Conservation (phyloP, 1,140 invertebrate genomes). For the Apis cerana region DNA sequence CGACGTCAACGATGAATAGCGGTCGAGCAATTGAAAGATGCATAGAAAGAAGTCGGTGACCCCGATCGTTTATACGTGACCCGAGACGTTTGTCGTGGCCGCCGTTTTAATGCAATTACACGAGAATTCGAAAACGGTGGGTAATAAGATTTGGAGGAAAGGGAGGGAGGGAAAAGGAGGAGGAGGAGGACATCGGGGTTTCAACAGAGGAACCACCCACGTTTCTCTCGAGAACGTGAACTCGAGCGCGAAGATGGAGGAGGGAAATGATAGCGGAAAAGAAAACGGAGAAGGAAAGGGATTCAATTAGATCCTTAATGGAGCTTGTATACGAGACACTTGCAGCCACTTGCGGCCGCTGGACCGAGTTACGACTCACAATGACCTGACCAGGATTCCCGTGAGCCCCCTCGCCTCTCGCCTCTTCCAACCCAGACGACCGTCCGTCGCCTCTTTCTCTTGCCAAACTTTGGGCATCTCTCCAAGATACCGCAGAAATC, state of each 20-base stretch:
- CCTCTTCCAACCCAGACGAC: neutral
- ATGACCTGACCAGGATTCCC: slow-evolving; percentile 67
- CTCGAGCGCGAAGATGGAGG: neutral
- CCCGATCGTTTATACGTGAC: neutral
- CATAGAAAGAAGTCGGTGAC: slow-evolving; percentile 27
- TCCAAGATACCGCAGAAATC: slow-evolving; percentile 55
- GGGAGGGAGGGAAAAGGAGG: neutral
- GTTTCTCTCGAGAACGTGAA: neutral
- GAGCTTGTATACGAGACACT: slow-evolving; percentile 61
- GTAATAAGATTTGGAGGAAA: neutral
- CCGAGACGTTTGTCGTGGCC: neutral
- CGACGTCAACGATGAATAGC: neutral
- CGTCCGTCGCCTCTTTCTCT: slow-evolving; percentile 13
- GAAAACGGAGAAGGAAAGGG: slow-evolving; percentile 32
- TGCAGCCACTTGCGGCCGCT: slow-evolving; percentile 71
- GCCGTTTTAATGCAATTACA: neutral
- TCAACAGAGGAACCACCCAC: no score
- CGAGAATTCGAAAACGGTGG: neutral
- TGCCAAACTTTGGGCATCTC: slow-evolving; percentile 52
- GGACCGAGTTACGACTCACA: slow-evolving; percentile 65
- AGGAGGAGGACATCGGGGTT: neutral
- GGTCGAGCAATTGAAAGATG: slow-evolving; percentile 20
- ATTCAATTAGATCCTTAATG: slow-evolving; percentile 68
- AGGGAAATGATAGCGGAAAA: slow-evolving; percentile 7
- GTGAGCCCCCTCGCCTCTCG: neutral